Conservation (phyloP, 2,888 invertebrate species). For the Xylocampa areola region DNA sequence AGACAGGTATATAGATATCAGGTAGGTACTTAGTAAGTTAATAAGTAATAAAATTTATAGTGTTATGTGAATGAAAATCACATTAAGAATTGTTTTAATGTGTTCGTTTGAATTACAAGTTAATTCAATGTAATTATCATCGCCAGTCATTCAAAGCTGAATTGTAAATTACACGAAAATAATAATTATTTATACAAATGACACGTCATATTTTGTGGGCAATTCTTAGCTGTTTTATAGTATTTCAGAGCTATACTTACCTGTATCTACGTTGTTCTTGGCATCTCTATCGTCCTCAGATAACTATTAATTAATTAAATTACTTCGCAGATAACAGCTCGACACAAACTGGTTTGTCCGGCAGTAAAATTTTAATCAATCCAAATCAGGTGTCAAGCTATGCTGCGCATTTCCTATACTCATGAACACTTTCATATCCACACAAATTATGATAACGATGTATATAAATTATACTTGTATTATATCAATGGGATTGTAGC, state of each 20-base stretch:
- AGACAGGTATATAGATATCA: no score
- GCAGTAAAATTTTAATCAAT: slow-evolving; percentile 50
- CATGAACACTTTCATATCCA: slow-evolving; percentile 55
- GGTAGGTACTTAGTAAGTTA: no score
- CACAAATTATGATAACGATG: slow-evolving; percentile 64
- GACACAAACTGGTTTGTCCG: slow-evolving; percentile 41
- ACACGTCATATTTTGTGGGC: slow-evolving; percentile 38
- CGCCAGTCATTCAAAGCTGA: slow-evolving; percentile 65
- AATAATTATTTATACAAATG: slow-evolving; percentile 37
- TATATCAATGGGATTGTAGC: slow-evolving; percentile 65
- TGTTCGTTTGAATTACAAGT: slow-evolving; percentile 61
- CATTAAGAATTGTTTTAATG: slow-evolving; percentile 54
- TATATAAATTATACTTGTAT: slow-evolving; percentile 66
- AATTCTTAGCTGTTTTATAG: slow-evolving; percentile 23
- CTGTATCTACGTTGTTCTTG: slow-evolving; percentile 8
- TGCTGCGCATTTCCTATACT: slow-evolving; percentile 48
- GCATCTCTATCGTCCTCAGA: slow-evolving; percentile 17
- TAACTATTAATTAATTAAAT: slow-evolving; percentile 43
- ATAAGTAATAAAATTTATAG: slow-evolving; percentile 7
- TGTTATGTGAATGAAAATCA: slow-evolving; percentile 21
- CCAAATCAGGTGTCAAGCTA: slow-evolving; percentile 53
- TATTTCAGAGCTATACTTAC: slow-evolving; percentile 24
- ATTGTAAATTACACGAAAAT: slow-evolving; percentile 65
- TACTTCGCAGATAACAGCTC: slow-evolving; percentile 34
- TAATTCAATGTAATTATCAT: slow-evolving; percentile 71